Percentiles rank a stretch among this genome's conserved stretches.
phyloP scores from a whole-genome alignment of 2,888 invertebrate species.

The Athrips mouffetella region DNA sequence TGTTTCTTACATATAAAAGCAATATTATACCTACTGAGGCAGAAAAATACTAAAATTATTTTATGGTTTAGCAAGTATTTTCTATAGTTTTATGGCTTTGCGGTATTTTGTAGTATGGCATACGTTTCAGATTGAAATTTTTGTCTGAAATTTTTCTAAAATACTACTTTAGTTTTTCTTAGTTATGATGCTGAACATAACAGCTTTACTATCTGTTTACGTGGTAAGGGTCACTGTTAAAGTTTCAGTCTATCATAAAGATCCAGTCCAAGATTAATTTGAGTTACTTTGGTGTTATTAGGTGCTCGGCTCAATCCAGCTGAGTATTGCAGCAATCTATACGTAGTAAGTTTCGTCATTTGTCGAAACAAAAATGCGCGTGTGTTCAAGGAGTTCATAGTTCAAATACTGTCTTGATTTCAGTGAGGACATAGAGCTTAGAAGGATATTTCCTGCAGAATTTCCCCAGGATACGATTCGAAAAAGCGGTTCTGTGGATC shows the following conservation, averaged over 20 bases:
- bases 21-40: not conserved
- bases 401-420: slow-evolving; percentile 23
- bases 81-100: slow-evolving; percentile 9
- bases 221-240: slow-evolving; percentile 22
- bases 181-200: slow-evolving; percentile 29
- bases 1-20: no score
- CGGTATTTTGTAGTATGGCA: slow-evolving; percentile 12
- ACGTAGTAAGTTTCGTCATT: slow-evolving; percentile 67
- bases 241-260: not conserved
- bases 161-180: no score
- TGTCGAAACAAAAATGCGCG: no score
- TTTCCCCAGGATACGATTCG: slow-evolving; percentile 64
- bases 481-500: slow-evolving; percentile 52
- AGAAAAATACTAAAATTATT: slow-evolving; percentile 8
- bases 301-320: slow-evolving; percentile 39
- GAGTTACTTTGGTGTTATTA: slow-evolving; percentile 25
- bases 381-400: slow-evolving; percentile 7
- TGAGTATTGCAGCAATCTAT: slow-evolving; percentile 47
- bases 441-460: slow-evolving; percentile 63
- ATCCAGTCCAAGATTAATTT: not conserved
- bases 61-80: slow-evolving; percentile 10
- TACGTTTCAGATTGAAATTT: not conserved
- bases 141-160: slow-evolving; percentile 11
- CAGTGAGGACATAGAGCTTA: slow-evolving; percentile 66
- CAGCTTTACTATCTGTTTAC: slow-evolving; percentile 11